phyloP scores from a whole-genome alignment of 2,888 invertebrate genomes.

The Aleiodes alternator region DNA sequence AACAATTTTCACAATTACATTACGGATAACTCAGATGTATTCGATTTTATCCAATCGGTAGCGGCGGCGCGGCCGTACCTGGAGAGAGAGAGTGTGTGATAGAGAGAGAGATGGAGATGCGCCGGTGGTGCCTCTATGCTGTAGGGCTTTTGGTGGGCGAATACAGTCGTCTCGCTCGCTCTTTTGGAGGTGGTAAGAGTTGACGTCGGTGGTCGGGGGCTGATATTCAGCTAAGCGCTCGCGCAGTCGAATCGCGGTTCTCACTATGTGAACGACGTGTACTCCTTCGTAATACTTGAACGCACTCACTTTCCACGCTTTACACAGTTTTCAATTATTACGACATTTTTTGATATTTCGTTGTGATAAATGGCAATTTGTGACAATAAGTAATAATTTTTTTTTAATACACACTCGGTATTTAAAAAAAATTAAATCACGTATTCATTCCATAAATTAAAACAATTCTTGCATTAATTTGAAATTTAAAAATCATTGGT shows the following conservation, averaged over 20 bases:
- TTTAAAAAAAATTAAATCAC: not conserved
- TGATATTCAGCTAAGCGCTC: conserved; percentile 71
- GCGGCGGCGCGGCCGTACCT: conserved; percentile 29
- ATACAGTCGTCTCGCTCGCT: conserved; percentile 25
- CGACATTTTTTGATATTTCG: not conserved
- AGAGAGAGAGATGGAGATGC: conserved; percentile 14
- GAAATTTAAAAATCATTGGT: not conserved
- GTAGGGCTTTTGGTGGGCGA: conserved; percentile 52
- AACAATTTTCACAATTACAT: too few relatives aligned
- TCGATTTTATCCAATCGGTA: conserved; percentile 21
- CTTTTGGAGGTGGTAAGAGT: conserved; percentile 64
- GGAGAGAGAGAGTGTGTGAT: not conserved
- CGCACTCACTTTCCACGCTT: conserved; percentile 45
- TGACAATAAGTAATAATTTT: not conserved
- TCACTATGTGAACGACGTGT: conserved; percentile 65
- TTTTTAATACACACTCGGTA: not conserved
- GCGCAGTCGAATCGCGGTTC: conserved; percentile 71
- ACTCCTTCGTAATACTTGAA: conserved; percentile 39
- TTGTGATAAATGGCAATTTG: not conserved
- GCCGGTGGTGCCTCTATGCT: conserved; percentile 28
- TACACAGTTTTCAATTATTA: not conserved
- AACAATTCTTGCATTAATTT: too few relatives aligned
- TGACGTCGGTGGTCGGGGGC: conserved; percentile 62
- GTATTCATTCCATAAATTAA: not conserved
- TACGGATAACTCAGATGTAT: too few relatives aligned